Evolutionary conservation across 1,140 invertebrate genomes (phyloP).

Genomic region (Schlechtendalia chinensis): DNA sequence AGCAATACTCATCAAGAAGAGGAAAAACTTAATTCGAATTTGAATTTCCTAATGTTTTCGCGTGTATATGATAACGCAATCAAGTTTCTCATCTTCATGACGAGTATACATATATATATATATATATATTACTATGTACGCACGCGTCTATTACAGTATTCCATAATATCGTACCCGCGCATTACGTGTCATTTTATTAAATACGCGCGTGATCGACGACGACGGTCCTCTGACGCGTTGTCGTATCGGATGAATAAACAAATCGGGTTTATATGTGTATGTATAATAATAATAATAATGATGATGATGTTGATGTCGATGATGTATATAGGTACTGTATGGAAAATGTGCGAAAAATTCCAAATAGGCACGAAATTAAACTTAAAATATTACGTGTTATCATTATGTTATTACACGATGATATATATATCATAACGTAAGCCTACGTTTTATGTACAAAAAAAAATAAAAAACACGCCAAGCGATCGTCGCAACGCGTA

Average conservation of each 20-base stretch:
- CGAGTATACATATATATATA: conserved; percentile 1
- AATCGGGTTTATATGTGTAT: no score
- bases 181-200: no score
- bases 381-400: no score
- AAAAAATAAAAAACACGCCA: no score
- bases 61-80: no score
- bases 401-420: no score
- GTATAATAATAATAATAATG: conserved; percentile 14
- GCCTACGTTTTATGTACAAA: background rate
- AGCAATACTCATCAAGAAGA: conserved; percentile 40
- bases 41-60: conserved; percentile 17
- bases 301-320: no score
- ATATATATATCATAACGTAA: background rate
- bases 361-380: conserved; percentile 15
- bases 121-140: background rate
- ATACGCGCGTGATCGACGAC: no score
- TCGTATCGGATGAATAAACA: no score
- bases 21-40: conserved; percentile 46
- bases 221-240: no score
- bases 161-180: background rate
- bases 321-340: background rate
- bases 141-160: background rate
- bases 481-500: no score
- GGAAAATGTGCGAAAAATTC: conserved; percentile 14
- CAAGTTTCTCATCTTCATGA: conserved; percentile 50